phyloP scores from a whole-genome alignment of 2,113 vertebrate species.

The Spea bombifrons region DNA sequence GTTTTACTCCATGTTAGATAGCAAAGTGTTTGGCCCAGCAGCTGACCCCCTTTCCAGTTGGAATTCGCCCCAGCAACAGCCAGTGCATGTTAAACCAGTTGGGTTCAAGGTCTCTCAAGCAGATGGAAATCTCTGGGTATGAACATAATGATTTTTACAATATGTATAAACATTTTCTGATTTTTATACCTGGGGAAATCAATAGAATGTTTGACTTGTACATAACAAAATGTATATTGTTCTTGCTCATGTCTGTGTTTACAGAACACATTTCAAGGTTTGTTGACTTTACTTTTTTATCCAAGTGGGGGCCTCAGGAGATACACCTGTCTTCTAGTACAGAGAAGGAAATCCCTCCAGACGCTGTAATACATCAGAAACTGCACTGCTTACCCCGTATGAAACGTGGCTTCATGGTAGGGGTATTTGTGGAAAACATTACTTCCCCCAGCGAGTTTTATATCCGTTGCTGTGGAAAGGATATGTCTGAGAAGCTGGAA shows the following conservation, averaged over 20 bases:
- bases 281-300: neutral
- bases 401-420: conserved; percentile 63
- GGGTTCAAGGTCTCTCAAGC: conserved; percentile 35
- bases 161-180: no score
- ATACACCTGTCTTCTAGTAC: conserved; percentile 2
- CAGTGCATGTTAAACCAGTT: conserved; percentile 40
- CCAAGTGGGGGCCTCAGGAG: conserved; percentile 55
- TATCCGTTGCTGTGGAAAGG: conserved; percentile 67
- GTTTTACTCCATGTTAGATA: neutral
- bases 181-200: no score
- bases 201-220: no score
- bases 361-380: conserved; percentile 71
- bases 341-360: conserved; percentile 68
- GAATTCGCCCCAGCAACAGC: conserved; percentile 42
- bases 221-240: no score
- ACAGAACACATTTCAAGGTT: no score
- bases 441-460: conserved; percentile 83
- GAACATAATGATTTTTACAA: no score
- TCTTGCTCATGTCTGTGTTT: no score
- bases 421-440: conserved; percentile 74
- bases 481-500: conserved; percentile 70
- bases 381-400: conserved; percentile 67
- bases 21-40: conserved; percentile 34
- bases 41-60: conserved; percentile 36
- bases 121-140: neutral